phyloP scores from a whole-genome alignment of 2,888 invertebrate species.

The Cataglyphis rosenhaueri region DNA sequence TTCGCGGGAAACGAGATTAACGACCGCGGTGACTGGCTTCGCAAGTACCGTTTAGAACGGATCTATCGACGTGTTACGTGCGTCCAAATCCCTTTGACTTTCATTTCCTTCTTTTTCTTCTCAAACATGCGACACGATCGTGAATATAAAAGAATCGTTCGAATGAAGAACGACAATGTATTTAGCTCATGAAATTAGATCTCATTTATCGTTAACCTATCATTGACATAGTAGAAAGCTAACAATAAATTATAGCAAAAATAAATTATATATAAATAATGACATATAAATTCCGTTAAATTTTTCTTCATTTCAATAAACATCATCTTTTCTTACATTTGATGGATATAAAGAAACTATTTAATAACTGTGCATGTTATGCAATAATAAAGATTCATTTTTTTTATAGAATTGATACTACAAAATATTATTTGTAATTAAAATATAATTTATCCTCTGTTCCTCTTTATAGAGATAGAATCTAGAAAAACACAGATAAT shows the following conservation, averaged over 20 bases:
- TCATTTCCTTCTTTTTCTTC: slow-evolving; percentile 33
- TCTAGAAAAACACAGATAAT: neutral
- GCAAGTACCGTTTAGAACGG: slow-evolving; percentile 35
- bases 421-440: neutral
- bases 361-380: neutral
- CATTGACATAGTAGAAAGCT: neutral
- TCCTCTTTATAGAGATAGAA: neutral
- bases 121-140: slow-evolving; percentile 9
- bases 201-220: neutral
- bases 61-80: slow-evolving; percentile 27
- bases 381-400: neutral
- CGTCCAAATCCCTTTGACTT: slow-evolving; percentile 44
- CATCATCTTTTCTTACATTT: neutral
- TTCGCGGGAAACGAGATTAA: slow-evolving; percentile 56
- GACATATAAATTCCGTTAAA: neutral
- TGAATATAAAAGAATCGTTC: slow-evolving; percentile 41
- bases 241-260: slow-evolving; percentile 7
- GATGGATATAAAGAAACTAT: neutral
- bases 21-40: slow-evolving; percentile 25
- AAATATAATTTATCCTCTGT: neutral
- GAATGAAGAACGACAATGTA: slow-evolving; percentile 1
- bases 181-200: slow-evolving; percentile 28
- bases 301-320: neutral
- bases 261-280: neutral
- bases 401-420: neutral